phyloP scores from a whole-genome alignment of 37 sponge, comb jelly and placozoan species.

The Ianthella basta region DNA sequence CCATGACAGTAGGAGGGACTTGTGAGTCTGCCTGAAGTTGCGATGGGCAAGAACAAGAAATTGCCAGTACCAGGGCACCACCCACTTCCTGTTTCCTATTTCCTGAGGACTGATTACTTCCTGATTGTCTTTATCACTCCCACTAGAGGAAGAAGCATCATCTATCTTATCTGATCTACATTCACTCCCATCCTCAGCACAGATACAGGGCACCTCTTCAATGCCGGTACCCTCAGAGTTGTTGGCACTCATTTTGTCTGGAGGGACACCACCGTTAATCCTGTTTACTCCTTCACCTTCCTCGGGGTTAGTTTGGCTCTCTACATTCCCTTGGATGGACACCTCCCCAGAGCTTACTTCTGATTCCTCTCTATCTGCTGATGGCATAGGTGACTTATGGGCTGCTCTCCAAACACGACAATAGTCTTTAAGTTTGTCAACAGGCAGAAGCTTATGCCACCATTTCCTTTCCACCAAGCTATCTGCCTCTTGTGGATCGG shows the following conservation, averaged over 20 bases:
- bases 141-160: too few species aligned
- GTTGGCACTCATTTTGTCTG: too few species aligned
- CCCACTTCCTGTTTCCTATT: slow-evolving; percentile 49
- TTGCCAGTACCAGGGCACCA: slow-evolving; percentile 66
- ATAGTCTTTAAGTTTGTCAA: not conserved
- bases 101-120: not conserved
- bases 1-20: not conserved
- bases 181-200: not conserved
- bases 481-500: slow-evolving; percentile 36
- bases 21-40: slow-evolving; percentile 52
- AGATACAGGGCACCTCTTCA: not conserved
- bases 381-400: too few species aligned
- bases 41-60: slow-evolving; percentile 57
- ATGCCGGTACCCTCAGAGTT: too few species aligned
- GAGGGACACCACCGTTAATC: too few species aligned
- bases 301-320: too few species aligned
- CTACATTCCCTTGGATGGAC: too few species aligned
- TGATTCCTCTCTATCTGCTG: too few species aligned
- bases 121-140: not conserved
- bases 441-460: not conserved
- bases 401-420: too few species aligned
- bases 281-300: too few species aligned
- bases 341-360: too few species aligned
- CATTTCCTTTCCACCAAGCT: not conserved
- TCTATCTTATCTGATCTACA: not conserved